Evolutionary conservation across 2,888 invertebrate species (phyloP), one percentile per base, ranked within the genome.

Genomic region (Leptinotarsa peninsularis): DNA sequence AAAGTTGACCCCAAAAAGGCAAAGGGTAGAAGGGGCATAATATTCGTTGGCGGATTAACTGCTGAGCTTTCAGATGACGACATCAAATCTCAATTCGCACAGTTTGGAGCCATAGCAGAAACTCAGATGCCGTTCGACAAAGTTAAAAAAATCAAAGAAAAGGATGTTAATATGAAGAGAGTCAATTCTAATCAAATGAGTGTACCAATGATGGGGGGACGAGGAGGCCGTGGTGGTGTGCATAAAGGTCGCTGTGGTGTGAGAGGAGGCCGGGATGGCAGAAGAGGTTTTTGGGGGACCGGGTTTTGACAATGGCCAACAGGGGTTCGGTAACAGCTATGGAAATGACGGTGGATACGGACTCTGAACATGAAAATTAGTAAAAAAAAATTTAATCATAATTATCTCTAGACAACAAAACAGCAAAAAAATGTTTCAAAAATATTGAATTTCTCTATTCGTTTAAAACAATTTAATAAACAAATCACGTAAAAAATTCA

Each of bases 1-100:
- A 21, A 21, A 21, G 21, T 21, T 80, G 97, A 98, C 88, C 97
- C 98, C 63, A 97, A 98, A 89, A 33, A 63, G 2, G 1, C 27
- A 21, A 97, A 98, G 89, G 95, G 96, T 0, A 91, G 97, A 82
- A 96, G 96, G 85, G 97, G 97, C 69, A 98, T 98, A 90, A 97
- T 98, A 84, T 98, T 98, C 89, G 98, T 98, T 78, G 98, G 98
- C 66, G 98, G 98, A 78, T 92, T 98, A 79, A 96, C 96, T 84
- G 94, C 95, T 84, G 96, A 97, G 89, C 93, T 97, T 79, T 93
- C 95, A 78, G 98, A 98, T 89, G 96, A 97, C 85, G 97, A 98
- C 85, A 96, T 98, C 85, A 21, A 95, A 89, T 93, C 92, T 82
- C 97, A 96, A 90, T 98, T 98, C 87, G 91, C 89, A 82, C 95